Conservation (phyloP, 2,888 invertebrate genomes). For the Chydorus sphaericus region DNA sequence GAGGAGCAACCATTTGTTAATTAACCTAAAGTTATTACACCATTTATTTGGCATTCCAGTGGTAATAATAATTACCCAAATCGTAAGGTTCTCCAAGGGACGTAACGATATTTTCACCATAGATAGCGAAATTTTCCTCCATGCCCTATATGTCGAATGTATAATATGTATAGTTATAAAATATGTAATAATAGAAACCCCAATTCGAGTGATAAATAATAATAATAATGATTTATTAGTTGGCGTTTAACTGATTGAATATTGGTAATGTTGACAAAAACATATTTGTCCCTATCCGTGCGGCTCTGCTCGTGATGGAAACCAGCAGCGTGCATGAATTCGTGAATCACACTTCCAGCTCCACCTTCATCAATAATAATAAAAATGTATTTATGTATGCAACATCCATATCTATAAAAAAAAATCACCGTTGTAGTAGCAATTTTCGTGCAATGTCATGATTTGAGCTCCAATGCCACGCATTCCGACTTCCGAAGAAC, state of each 20-base stretch:
- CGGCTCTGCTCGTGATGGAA: neutral
- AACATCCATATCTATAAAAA: no score
- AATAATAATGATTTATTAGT: neutral
- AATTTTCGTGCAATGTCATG: neutral
- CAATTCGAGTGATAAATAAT: neutral
- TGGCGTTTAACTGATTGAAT: neutral
- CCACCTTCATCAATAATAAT: no score
- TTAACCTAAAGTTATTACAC: no score
- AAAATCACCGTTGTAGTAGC: neutral
- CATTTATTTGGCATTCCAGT: no score
- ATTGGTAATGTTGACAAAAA: neutral
- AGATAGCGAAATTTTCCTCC: neutral
- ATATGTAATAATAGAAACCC: neutral
- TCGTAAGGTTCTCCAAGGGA: neutral
- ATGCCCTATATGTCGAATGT: neutral
- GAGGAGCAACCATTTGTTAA: no score
- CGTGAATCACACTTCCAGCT: neutral
- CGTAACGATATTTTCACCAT: neutral
- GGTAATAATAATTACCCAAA: no score
- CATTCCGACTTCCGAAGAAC: neutral
- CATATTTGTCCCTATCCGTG: neutral
- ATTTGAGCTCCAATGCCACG: neutral
- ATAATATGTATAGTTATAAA: neutral
- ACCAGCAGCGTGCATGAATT: neutral
- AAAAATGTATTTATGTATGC: no score